Evolutionary conservation across 1,140 invertebrate species (phyloP).

Genomic region (Drosophila pallidifrons): DNA sequence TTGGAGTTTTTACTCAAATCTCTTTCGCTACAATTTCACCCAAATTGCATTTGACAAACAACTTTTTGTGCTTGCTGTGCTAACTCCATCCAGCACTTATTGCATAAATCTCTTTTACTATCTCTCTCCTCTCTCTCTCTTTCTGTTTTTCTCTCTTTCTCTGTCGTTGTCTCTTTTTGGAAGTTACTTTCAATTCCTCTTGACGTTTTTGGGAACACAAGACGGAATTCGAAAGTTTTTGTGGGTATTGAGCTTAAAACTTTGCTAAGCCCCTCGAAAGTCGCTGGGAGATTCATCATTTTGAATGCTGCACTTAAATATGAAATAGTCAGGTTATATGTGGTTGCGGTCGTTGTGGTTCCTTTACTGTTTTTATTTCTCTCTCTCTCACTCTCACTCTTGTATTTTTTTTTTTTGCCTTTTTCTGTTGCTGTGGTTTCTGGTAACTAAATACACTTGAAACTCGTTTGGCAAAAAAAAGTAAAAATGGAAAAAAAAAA

Average conservation of each 20-base stretch:
- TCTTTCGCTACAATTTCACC: slow-evolving; percentile 15
- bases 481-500: background rate
- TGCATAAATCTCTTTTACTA: background rate
- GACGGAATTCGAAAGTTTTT: slow-evolving; percentile 1
- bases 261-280: slow-evolving; percentile 4
- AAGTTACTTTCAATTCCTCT: background rate
- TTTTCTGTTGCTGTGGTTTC: slow-evolving; percentile 5
- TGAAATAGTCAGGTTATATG: slow-evolving; percentile 42
- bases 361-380: background rate
- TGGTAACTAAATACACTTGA: slow-evolving; percentile 27
- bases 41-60: slow-evolving; percentile 9
- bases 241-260: slow-evolving; percentile 13
- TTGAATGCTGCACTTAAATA: slow-evolving; percentile 52
- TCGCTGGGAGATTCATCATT: slow-evolving; percentile 39
- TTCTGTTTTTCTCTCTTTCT: no score
- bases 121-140: no score
- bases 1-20: background rate
- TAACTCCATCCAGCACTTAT: background rate
- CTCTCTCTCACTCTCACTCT: background rate
- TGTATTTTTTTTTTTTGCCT: background rate
- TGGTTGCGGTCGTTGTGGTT: slow-evolving; percentile 11
- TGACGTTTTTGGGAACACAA: slow-evolving; percentile 3
- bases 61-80: background rate
- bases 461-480: background rate
- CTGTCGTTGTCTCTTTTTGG: no score